phyloP scores from a whole-genome alignment of 1,140 invertebrate genomes.

The Propsilocerus akamusi region DNA sequence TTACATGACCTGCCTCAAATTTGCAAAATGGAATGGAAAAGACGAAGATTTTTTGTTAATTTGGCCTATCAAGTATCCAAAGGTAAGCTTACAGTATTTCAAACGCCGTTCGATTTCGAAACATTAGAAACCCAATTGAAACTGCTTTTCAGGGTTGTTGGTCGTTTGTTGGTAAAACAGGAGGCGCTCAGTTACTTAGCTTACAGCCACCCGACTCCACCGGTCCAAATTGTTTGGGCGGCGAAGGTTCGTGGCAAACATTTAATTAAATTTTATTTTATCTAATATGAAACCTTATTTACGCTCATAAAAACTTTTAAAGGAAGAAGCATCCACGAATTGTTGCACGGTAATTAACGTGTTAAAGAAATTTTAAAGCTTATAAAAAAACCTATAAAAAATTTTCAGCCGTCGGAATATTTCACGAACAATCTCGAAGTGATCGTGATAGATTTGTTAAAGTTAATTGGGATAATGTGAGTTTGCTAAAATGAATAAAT shows the following conservation, averaged over 20 bases:
- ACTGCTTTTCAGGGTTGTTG: conserved; percentile 33
- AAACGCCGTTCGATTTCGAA: conserved; percentile 13
- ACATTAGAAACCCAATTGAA: conserved; percentile 10
- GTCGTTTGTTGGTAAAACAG: conserved; percentile 42
- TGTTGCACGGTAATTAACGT: no score
- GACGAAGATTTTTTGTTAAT: conserved; percentile 38
- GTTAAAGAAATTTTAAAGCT: no score
- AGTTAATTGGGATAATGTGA: conserved; percentile 3
- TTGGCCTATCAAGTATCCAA: conserved; percentile 42
- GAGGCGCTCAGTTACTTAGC: conserved; percentile 44
- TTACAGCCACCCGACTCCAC: conserved; percentile 36
- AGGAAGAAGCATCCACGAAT: conserved; percentile 43
- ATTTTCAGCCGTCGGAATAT: conserved; percentile 41
- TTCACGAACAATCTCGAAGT: conserved; percentile 42
- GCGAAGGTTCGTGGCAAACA: neutral
- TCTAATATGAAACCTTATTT: neutral
- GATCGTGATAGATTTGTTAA: conserved; percentile 39
- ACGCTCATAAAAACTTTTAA: conserved; percentile 12
- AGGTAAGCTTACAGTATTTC: conserved; percentile 9
- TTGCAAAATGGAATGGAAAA: conserved; percentile 40
- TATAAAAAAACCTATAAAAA: no score
- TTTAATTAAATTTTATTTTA: neutral
- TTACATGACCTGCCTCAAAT: conserved; percentile 40
- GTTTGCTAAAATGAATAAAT: no score
- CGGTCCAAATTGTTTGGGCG: conserved; percentile 33